Evolutionary conservation across 1,140 invertebrate species (phyloP), one percentile per base, ranked within the genome.

Genomic region (Stegodyphus mimosarum): DNA sequence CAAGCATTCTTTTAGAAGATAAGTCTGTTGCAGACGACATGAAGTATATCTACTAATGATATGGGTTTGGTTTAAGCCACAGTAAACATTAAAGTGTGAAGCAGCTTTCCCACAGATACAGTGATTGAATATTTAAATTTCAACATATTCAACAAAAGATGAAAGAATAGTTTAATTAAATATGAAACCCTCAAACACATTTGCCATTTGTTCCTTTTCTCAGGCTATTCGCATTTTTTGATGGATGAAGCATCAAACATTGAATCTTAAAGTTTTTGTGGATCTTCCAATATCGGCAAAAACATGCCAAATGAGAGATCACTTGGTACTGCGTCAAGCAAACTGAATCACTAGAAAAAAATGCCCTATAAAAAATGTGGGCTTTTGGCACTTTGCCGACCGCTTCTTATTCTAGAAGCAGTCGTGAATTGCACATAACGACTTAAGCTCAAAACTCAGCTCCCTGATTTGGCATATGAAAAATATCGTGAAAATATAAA

Each of bases 221-320:
- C 75, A n/a, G 33, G 17, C 75, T 67, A 7, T 51, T 77, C 67
- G 51, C 64, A 77, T 77, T 77, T n/a, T 64, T 77, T 77, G 75
- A 77, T 63, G 60, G 75, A 77, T 77, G 49, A 33, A 67, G 63
- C 67, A 63, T 49, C 75, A 77, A 77, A 77, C 75, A 63, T 77
- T 50, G 67, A 77, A 77, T 51, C 75, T 77, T 77, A 77, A 77
- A 77, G 60, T 77, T 74, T 77, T 77, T 67, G 67, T 49, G 51
- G 53, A 77, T 77, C 75, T 64, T 51, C 75, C 49, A 77, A 67
- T 67, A 77, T 77, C 75, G 63, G 75, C 75, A 66, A 67, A 51
- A 77, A 77, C 63, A 77, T 66, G 55, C 53, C 17, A 77, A 77
- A 77, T 77, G 75, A 77, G 75, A 77, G 60, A 77, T 77, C 60